Conservation (phyloP, 1,140 invertebrate species). For the Eumeta japonica region DNA sequence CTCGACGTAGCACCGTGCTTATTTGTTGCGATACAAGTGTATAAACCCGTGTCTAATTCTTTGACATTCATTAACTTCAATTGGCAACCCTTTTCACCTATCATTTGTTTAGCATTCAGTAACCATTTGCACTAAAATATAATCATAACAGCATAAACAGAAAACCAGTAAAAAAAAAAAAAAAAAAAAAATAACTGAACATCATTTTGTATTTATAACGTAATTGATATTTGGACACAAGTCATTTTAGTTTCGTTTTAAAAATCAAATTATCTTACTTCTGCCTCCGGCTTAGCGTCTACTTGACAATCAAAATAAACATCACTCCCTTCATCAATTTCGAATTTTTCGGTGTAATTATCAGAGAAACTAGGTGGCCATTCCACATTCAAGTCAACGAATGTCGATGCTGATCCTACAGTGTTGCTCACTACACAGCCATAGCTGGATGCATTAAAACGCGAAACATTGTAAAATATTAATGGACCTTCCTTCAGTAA, state of each 20-base stretch:
- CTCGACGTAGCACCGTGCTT: constrained; percentile 28
- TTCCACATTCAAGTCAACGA: constrained; percentile 23
- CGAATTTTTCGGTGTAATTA: constrained; percentile 7
- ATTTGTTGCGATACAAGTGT: constrained; percentile 41
- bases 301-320: constrained; percentile 33
- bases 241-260: too few relatives aligned
- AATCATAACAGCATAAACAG: too few relatives aligned
- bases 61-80: constrained; percentile 31
- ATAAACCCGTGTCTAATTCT: constrained; percentile 26
- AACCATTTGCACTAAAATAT: constrained; percentile 36
- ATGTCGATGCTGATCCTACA: constrained; percentile 21
- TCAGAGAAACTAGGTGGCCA: constrained; percentile 30
- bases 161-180: too few relatives aligned
- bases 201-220: too few relatives aligned
- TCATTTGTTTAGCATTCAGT: constrained; percentile 34
- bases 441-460: constrained; percentile 24
- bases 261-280: constrained; percentile 23
- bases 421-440: constrained; percentile 37
- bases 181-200: too few relatives aligned
- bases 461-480: constrained; percentile 26
- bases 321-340: constrained; percentile 24
- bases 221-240: too few relatives aligned
- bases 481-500: constrained; percentile 25
- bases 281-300: constrained; percentile 38
- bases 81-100: constrained; percentile 29